Percentiles rank a stretch among this genome's conserved stretches.
These are phyloP conservation scores for Neopipo cinnamomea DNA, from an alignment of 2,113 vertebrate genomes.

Conservation along the genomic window DNA sequence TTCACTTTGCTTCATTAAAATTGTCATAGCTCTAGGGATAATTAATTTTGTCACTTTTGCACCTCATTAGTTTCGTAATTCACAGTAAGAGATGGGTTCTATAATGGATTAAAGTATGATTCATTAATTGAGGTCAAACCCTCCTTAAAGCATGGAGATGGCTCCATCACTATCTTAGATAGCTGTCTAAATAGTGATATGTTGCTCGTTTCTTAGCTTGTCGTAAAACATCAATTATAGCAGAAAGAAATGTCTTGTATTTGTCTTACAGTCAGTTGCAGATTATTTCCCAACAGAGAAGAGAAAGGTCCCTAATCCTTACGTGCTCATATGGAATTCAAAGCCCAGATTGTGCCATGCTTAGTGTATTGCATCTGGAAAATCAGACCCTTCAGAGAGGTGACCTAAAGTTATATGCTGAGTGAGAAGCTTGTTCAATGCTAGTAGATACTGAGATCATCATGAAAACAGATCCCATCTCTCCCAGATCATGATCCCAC, in stretches of 20 bases:
- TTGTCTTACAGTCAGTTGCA: background rate
- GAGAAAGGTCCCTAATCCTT: background rate
- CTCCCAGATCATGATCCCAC: background rate
- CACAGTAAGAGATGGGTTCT: background rate
- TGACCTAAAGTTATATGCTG: background rate
- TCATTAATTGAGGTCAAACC: conserved; percentile 31
- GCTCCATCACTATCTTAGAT: background rate
- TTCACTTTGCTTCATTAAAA: conserved; percentile 19
- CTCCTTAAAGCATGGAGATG: background rate
- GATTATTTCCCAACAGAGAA: background rate
- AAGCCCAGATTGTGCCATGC: background rate
- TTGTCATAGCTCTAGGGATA: background rate
- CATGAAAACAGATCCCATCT: background rate
- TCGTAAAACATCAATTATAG: background rate
- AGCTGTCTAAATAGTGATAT: background rate
- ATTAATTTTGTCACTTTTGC: conserved; percentile 47
- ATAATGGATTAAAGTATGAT: background rate
- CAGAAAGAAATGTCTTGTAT: background rate
- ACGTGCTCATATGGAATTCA: background rate
- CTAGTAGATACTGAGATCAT: background rate
- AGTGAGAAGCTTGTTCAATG: background rate
- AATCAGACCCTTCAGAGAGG: background rate
- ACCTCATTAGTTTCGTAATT: conserved; percentile 40
- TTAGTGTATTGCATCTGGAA: background rate
- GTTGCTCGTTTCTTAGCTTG: background rate